phyloP scores from a whole-genome alignment of 2,113 vertebrate species.

The Ptyas mucosa region DNA sequence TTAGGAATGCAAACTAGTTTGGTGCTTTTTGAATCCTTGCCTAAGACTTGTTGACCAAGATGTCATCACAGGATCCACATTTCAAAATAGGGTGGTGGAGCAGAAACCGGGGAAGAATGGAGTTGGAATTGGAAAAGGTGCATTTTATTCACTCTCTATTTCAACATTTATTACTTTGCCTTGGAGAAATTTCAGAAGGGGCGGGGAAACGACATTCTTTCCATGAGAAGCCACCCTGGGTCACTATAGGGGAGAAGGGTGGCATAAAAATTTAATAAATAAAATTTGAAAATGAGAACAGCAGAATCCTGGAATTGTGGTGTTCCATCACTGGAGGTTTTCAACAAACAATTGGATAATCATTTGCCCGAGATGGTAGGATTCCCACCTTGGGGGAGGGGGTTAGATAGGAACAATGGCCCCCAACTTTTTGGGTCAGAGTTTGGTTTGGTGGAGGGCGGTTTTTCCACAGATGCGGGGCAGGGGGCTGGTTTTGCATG shows the following conservation, averaged over 20 bases:
- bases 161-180: neutral
- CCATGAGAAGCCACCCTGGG: neutral
- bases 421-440: neutral
- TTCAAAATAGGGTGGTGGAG: neutral
- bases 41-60: neutral
- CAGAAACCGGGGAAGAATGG: neutral
- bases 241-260: neutral
- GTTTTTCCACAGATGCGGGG: neutral
- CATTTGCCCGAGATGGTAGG: no score
- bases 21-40: neutral
- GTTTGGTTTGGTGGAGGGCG: neutral
- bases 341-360: neutral
- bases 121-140: neutral
- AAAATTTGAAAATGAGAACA: neutral
- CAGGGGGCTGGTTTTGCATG: neutral
- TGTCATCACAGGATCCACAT: neutral
- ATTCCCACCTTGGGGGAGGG: no score
- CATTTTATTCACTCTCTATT: neutral
- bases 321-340: neutral
- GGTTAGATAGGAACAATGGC: neutral
- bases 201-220: neutral
- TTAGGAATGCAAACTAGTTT: neutral
- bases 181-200: neutral
- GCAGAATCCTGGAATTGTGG: neutral
- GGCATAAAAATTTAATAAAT: neutral